Base-by-base conservation (phyloP, 2,888 invertebrate species). In the Drosophila siamana region DNA sequence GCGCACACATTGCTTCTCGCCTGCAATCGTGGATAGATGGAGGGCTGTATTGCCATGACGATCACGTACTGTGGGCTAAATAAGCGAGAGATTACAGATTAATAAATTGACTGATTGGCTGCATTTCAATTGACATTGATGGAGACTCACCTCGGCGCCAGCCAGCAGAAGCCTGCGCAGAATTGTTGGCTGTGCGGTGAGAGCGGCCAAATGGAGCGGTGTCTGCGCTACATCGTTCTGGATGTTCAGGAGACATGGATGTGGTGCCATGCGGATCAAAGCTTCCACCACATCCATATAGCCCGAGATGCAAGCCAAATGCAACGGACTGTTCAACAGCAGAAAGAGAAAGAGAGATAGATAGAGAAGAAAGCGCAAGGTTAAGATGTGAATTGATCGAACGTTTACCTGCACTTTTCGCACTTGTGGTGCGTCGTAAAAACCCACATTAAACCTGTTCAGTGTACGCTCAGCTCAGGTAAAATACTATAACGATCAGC, bases 151-250 rank as follows among this genome's bases (percentile, higher is more conserved):
- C 90, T 92, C 91, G 19, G 97, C 97, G 15, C 98, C 98, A 1
- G 96, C 96, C 26, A 95, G 93, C 26, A 98, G 94, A 64, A 98
- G 93, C 93, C 95, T 94, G 71, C 97, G 93, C 1, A 95, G 95
- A 47, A 98, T 94, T 44, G 94, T 93, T 36, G 95, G 93, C 90
- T 97, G 96, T 8, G 94, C 94, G 38, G 96, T 96, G 76, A 96
- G 93, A 1, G 97, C 96, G 0, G 98, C 97, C 69, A 98, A 93
- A 92, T 98, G 98, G n/a, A 98, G 92, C 0, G 98, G 95, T 1
- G 97, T 96, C 86, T 96, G 95, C 5, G 95, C 94, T 60, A 94
- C 94, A 92, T 97, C 95, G 92, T 98, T 98, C 54, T 94, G 94
- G 36, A 97, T 94, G 91, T 98, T 96, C 43, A 98, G 93, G 66